Evolutionary conservation across 2,113 vertebrate species (phyloP), one percentile per base, ranked within the genome.

Genomic region (Dendrocopos noguchii): DNA sequence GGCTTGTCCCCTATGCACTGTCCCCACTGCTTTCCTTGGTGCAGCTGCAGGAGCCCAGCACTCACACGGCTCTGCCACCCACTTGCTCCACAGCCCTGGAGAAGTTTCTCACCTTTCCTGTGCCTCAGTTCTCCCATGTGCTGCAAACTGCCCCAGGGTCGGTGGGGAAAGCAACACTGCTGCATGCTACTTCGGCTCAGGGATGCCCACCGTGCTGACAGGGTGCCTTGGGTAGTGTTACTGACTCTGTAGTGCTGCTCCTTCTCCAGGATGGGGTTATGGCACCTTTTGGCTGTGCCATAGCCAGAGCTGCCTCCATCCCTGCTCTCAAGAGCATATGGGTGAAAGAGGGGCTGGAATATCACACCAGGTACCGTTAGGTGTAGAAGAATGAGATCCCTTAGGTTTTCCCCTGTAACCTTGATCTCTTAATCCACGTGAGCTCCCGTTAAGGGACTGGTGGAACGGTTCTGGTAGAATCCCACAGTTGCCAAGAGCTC

Each of bases 61-160:
- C 46, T 87, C 14, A 5, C 75, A 84, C 12, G 27, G 81, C 67
- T 85, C 60, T 59, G 79, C 93, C 84, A 31, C 91, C 87, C 91
- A 39, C 79, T 39, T 55, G 36, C 60, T 71, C 87, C 13, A 0
- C 4, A 18, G 76, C 85, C 93, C 76, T 59, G 72, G 34, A 83
- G 82, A n/a, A 83, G 80, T 83, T 86, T 88, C 95, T 96, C 84
- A 95, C 92, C 88, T 92, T 75, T 60, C 36, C 29, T 4, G 36
- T 53, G 90, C 60, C 77, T 77, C 1, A 2, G n/a, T 65, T 75
- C 78, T 80, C 68, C 85, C 81, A 28, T 20, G 1, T 13, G 6
- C 65, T 55, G 75, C 50, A 6, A 50, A 52, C 6, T 25, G 1
- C 42, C 71, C 68, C 1, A 12, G 25, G 79, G 59, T 55, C 6